phyloP scores from a whole-genome alignment of 2,888 invertebrate genomes.

The Steinernema scapterisci region DNA sequence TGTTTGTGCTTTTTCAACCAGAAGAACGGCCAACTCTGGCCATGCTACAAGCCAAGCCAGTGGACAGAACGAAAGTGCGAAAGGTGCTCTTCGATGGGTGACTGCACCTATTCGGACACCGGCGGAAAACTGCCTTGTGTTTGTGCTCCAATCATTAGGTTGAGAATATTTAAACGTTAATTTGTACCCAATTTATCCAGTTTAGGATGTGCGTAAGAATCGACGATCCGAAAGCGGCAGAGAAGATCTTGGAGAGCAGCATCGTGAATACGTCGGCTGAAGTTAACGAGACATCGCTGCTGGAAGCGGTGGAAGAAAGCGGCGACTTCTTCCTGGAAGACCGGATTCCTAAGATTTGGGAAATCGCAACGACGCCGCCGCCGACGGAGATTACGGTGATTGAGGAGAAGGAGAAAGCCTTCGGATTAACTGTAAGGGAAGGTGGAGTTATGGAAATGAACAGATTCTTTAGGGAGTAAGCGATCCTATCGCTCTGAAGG shows the following conservation, averaged over 20 bases:
- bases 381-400: conserved; percentile 49
- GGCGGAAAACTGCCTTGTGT: conserved; percentile 52
- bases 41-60: conserved; percentile 53
- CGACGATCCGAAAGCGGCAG: conserved; percentile 42
- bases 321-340: conserved; percentile 40
- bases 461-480: conserved; percentile 61
- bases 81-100: conserved; percentile 58
- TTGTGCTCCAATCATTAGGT: conserved; percentile 53
- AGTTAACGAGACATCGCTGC: background rate
- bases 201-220: conserved; percentile 61
- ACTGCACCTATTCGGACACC: conserved; percentile 53
- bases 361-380: conserved; percentile 48
- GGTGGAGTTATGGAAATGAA: too few species aligned
- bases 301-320: background rate
- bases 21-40: conserved; percentile 63
- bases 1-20: conserved; percentile 65
- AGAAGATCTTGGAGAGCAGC: background rate
- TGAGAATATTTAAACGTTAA: too few species aligned
- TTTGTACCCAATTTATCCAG: background rate
- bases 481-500: conserved; percentile 64
- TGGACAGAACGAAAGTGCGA: conserved; percentile 60
- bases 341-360: conserved; percentile 61
- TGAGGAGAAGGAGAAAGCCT: conserved; percentile 58
- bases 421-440: conserved; percentile 45
- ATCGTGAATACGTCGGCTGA: background rate